Conservation (phyloP, 1,140 invertebrate genomes). For the Drosophila insularis region DNA sequence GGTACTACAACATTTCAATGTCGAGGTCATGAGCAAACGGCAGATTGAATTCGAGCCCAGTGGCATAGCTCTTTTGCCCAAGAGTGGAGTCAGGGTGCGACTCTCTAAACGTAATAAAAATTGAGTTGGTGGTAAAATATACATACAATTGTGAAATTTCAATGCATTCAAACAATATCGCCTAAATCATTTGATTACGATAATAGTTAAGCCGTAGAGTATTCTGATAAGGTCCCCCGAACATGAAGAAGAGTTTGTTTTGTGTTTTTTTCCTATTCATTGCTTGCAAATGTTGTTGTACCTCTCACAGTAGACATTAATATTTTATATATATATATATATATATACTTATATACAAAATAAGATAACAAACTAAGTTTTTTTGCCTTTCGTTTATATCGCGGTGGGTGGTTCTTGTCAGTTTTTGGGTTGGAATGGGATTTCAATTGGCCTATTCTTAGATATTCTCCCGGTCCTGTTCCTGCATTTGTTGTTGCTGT, state of each 20-base stretch:
- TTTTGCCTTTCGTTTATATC: conserved; percentile 8
- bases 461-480: conserved; percentile 59
- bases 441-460: conserved; percentile 24
- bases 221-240: neutral
- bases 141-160: conserved; percentile 27
- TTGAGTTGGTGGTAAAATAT: neutral
- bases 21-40: conserved; percentile 56
- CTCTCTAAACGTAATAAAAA: too few relatives aligned
- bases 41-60: conserved; percentile 46
- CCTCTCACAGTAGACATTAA: conserved; percentile 23
- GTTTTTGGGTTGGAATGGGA: neutral
- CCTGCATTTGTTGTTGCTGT: conserved; percentile 31
- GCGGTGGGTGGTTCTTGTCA: neutral
- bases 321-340: conserved; percentile 40
- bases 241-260: conserved; percentile 21
- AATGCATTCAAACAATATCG: neutral
- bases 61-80: conserved; percentile 58
- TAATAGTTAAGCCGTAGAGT: conserved; percentile 14
- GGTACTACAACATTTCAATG: conserved; percentile 59
- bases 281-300: conserved; percentile 52
- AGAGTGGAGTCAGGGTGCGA: conserved; percentile 59
- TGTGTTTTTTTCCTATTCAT: conserved; percentile 49
- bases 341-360: conserved; percentile 38
- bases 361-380: conserved; percentile 36
- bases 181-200: neutral